Evolutionary conservation across 2,113 vertebrate species (phyloP).

Genomic region (Bombycilla garrulus): DNA sequence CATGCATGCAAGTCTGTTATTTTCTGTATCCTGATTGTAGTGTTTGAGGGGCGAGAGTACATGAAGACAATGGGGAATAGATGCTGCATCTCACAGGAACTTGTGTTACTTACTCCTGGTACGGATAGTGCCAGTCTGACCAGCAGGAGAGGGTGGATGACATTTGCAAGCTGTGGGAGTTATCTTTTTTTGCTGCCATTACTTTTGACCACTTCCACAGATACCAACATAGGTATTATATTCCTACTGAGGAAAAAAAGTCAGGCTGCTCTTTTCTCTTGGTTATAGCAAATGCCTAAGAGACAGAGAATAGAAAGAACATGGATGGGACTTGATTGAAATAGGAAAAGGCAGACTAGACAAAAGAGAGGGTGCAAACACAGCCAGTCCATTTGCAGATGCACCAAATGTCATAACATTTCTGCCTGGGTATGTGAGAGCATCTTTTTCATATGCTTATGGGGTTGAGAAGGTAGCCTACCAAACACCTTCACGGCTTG

Average conservation of each 20-base stretch:
- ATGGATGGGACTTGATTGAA: constrained; percentile 37
- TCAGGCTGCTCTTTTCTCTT: neutral
- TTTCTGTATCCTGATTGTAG: constrained; percentile 38
- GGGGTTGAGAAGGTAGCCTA: neutral
- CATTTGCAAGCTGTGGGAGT: neutral
- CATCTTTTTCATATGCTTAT: neutral
- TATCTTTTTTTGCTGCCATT: neutral
- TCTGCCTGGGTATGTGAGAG: neutral
- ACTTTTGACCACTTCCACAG: neutral
- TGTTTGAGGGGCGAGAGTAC: neutral
- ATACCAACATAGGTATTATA: neutral
- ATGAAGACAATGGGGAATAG: neutral
- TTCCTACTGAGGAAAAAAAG: neutral
- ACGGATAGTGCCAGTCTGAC: neutral
- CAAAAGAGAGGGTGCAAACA: constrained; percentile 52
- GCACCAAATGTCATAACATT: neutral
- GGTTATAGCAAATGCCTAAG: neutral
- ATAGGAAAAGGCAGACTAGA: constrained; percentile 53
- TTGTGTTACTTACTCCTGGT: neutral
- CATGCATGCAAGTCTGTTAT: neutral
- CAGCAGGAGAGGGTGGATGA: neutral
- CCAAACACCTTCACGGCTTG: neutral
- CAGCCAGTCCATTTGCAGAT: constrained; percentile 44
- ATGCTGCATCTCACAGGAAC: neutral
- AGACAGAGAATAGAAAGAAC: neutral